Base-by-base conservation (phyloP, 2,888 invertebrate genomes). In the Tachina fera region DNA sequence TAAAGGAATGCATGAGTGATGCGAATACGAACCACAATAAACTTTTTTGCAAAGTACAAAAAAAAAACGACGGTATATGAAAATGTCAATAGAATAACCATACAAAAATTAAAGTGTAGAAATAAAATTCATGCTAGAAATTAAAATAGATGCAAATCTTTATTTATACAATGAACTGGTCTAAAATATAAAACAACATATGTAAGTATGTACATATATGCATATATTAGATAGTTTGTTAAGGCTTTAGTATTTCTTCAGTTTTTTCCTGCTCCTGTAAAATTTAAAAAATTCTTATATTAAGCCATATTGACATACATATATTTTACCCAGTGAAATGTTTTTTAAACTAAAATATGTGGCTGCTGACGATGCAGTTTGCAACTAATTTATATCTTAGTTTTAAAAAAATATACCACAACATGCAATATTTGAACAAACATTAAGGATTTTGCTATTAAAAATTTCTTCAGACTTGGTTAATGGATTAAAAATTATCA, bases 91-190 rank as follows among this genome's bases (percentile, higher is more conserved):
- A 43, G 45, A 53, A 82, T 16, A 67, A n/a, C 2, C 16, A 47
- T 11, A 13, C 3, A 60, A 19, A 74, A 60, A 70, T 75, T 19
- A 56, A 72, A 16, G 10, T 14, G 8, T 3, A 41, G 9, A 13
- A 4, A 61, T n/a, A 49, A 43, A 11, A 49, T 41, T 5, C 9
- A 41, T 41, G 41, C 1, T 11, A 60, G 39, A 71, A 56, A 51
- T 63, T 19, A 72, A 76, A 74, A 68, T 76, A 60, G 22, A 72
- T 53, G 58, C 47, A 76, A 31, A 78, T 72, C 76, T 65, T 65
- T 79, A 68, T 75, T 77, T 61, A 39, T 51, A 60, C 77, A 85
- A 85, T 77, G 70, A 85, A 83, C 76, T 77, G 67, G 80, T 71
- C 84, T 82, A 80, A 13, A 51, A 61, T 31, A 31, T n/a, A n/a